phyloP scores from a whole-genome alignment of 2,888 invertebrate genomes.

The Cynaeus angustus region DNA sequence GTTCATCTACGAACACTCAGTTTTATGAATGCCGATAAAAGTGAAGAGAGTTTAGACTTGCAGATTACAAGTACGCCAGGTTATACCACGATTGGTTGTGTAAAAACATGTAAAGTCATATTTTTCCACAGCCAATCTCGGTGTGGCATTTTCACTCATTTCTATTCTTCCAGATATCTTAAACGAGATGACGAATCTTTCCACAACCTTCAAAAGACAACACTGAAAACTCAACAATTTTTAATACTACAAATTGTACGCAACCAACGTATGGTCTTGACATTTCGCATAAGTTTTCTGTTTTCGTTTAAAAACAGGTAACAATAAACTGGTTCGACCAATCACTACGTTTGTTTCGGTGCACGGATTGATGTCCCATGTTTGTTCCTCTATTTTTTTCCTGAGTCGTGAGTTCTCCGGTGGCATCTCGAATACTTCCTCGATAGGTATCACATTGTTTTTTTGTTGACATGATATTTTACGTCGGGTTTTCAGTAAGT shows the following conservation, averaged over 20 bases:
- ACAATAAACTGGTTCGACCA: constrained; percentile 65
- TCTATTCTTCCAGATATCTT: constrained; percentile 58
- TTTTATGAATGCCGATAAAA: constrained; percentile 47
- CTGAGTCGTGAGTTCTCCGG: constrained; percentile 51
- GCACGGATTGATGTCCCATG: constrained; percentile 48
- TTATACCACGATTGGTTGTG: too few species aligned
- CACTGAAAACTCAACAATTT: constrained; percentile 38
- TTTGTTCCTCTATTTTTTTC: constrained; percentile 51
- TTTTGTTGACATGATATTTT: constrained; percentile 47
- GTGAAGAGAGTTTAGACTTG: constrained; percentile 51
- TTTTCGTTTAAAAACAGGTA: constrained; percentile 61
- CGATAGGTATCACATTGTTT: constrained; percentile 12
- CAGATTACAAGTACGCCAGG: constrained; percentile 60
- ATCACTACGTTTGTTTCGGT: constrained; percentile 58
- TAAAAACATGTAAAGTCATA: too few species aligned
- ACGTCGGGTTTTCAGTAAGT: constrained; percentile 58
- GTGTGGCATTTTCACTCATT: too few species aligned
- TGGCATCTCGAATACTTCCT: constrained; percentile 59
- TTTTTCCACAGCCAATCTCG: too few species aligned
- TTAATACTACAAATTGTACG: constrained; percentile 62
- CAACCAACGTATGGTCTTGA: constrained; percentile 63
- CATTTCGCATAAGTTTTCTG: constrained; percentile 53
- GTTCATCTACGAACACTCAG: constrained; percentile 54
- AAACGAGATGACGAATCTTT: constrained; percentile 56
- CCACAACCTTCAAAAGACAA: constrained; percentile 42